Base-by-base conservation (phyloP, 2,797 vertebrate species). In the Poecilia picta region DNA sequence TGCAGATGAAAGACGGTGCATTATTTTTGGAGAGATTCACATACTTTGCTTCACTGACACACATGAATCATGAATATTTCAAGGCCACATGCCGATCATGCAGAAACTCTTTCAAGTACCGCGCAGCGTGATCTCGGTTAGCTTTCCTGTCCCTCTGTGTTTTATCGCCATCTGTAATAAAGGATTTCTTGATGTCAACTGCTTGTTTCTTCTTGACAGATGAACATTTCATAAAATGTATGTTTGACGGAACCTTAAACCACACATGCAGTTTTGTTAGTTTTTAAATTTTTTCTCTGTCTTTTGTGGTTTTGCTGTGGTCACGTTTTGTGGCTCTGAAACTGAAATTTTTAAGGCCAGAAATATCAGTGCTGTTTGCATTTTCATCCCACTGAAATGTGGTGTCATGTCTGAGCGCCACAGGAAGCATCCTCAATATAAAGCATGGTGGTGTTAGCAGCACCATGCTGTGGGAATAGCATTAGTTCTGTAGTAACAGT, bases 271-370 rank as follows among this genome's bases (percentile, higher is more conserved):
- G 81, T 62, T 59, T 71, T 59, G 47, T 75, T 75, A 79, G 72
- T 82, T 88, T 85, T 84, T 85, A 76, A 86, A 83, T 18, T 20
- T 49, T 84, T 47, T 28, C 12, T 62, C 6, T 16, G 62, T 78
- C 71, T 31, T 79, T 85, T 83, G 75, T 31, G 10, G 6, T 8
- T 6, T 25, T 41, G 8, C 64, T 81, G 80, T 20, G 18, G 71
- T 18, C 59, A 46, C 25, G 20, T 55, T 81, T 78, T 82, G 55
- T 51, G 39, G 49, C 53, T 57, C 74, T 66, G 43, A 41, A 70
- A 28, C 76, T 23, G 33, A 43, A 43, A 7, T 0, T 76, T 0
- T 81, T 81, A 72, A 83, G 55, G n/a, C 39, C 39, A 76, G 62
- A 80, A 36, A 77, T 68, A 46, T 7, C 53, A n/a, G 53, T 55